Evolutionary conservation across 92 coral and sea anemone species (phyloP).

Genomic region (Galaxea fascicularis): DNA sequence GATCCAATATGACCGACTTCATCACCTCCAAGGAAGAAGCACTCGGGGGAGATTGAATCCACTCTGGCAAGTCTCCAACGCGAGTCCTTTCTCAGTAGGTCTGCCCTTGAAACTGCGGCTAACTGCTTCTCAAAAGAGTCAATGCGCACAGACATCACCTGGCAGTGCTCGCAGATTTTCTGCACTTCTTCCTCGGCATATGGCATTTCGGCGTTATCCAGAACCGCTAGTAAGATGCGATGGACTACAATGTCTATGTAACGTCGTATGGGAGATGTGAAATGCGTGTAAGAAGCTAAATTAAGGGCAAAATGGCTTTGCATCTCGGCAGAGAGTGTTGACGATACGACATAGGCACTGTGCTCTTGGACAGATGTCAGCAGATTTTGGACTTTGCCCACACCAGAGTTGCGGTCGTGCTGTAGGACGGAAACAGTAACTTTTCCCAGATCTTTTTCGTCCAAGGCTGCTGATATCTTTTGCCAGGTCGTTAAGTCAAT

Average conservation of each 20-base stretch:
- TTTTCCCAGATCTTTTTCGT: slow-evolving; percentile 70
- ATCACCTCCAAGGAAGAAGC: slow-evolving; percentile 60
- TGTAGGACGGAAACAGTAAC: slow-evolving; percentile 52
- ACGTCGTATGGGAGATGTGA: slow-evolving; percentile 93
- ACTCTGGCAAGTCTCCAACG: slow-evolving; percentile 62
- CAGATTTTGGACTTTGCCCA: slow-evolving; percentile 56
- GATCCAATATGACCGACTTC: slow-evolving; percentile 53
- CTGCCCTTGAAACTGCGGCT: slow-evolving; percentile 64
- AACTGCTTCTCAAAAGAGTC: slow-evolving; percentile 75
- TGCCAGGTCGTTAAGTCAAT: slow-evolving; percentile 70
- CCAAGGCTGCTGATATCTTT: slow-evolving; percentile 77
- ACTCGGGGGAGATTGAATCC: slow-evolving; percentile 63
- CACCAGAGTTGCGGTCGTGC: slow-evolving; percentile 42
- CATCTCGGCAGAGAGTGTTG: slow-evolving; percentile 41
- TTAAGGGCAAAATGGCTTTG: slow-evolving; percentile 86
- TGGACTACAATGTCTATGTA: slow-evolving; percentile 95
- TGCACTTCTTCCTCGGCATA: slow-evolving; percentile 78
- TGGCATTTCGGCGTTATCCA: slow-evolving; percentile 62
- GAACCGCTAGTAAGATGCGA: slow-evolving; percentile 80
- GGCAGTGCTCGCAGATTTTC: slow-evolving; percentile 65
- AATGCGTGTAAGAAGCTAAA: slow-evolving; percentile 84
- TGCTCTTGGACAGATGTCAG: slow-evolving; percentile 67
- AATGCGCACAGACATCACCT: slow-evolving; percentile 53
- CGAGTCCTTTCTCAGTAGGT: slow-evolving; percentile 43
- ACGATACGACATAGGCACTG: slow-evolving; percentile 83